Evolutionary conservation across 53 echinoderm and acorn worm genomes (phyloP).

Genomic region (Pentamera pediparva): DNA sequence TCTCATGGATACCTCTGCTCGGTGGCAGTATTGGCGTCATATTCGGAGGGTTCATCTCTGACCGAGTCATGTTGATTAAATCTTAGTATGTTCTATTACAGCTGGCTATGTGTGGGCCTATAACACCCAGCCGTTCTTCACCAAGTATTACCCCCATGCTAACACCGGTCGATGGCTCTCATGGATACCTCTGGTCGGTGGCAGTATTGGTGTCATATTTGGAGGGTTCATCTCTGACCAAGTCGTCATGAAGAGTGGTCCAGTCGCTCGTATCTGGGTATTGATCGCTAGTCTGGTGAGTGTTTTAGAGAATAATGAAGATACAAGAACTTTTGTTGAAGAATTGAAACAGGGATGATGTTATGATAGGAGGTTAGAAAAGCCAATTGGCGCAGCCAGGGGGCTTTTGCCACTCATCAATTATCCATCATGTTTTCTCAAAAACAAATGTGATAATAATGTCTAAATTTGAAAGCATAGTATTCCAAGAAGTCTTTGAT

Average conservation of each 20-base stretch:
- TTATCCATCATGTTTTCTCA: no score
- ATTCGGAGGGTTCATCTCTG: conserved; percentile 73
- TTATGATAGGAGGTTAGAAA: no score
- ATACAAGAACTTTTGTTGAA: background rate
- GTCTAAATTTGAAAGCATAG: no score
- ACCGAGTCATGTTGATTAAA: background rate
- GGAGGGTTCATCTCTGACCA: conserved; percentile 74
- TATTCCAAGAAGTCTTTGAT: no score
- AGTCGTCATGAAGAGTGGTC: conserved; percentile 54
- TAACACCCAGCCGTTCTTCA: conserved; percentile 71
- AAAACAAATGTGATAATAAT: no score
- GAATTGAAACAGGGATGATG: no score
- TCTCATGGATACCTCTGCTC: conserved; percentile 77
- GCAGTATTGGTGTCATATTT: conserved; percentile 62
- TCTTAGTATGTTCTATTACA: conserved; percentile 12
- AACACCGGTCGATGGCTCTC: conserved; percentile 71
- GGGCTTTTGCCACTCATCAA: no score
- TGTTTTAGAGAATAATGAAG: background rate
- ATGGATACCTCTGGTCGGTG: conserved; percentile 76
- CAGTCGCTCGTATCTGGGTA: conserved; percentile 63
- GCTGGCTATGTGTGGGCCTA: conserved; percentile 88
- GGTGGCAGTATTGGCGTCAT: conserved; percentile 67
- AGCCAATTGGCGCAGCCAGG: no score
- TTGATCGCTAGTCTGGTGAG: conserved; percentile 64
- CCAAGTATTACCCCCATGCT: conserved; percentile 46